Base-by-base conservation (phyloP, 2,797 vertebrate species). In the Brachyrhaphis roseni region DNA sequence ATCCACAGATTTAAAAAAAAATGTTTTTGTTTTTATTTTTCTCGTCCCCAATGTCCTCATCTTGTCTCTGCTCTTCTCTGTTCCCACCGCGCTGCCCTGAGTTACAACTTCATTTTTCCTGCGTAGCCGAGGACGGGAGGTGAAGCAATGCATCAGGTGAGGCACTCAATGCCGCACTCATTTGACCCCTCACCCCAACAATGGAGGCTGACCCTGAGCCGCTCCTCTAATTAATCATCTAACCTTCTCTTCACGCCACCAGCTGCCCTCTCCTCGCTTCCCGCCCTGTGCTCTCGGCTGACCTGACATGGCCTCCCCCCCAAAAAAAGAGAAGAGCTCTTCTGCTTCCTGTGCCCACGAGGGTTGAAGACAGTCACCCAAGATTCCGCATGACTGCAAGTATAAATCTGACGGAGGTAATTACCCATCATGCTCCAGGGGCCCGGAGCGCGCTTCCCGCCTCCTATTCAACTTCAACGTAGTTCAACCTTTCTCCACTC, bases 331-430 rank as follows among this genome's bases (percentile, higher is more conserved):
- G 45, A 4, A 13, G 76, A 73, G 83, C 72, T 84, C 79, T 8
- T 13, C 80, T 15, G 28, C 79, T 68, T 77, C 78, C 41, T 36
- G 76, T 51, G 77, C 86, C 89, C 83, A 81, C 18, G 7, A 84
- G 86, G 88, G 87, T 87, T 66, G 77, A 82, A 92, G 91, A 91
- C 83, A 79, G 84, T 85, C 75, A 77, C 86, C 90, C 88, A 79
- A 84, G 83, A 82, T 91, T 92, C 88, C 84, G 45, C 88, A 85
- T 86, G 90, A 90, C 88, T 87, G 88, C 88, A 74, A 75, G 86
- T 87, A 91, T 94, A 94, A 95, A 95, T 94, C 90, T 93, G 89
- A 90, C 46, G 82, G 89, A 94, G 93, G 91, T 95, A 94, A 95
- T 95, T 94, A 95, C 92, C 92, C 92, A 90, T 93, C 94, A 93